phyloP scores from a whole-genome alignment of 2,888 invertebrate genomes.

The Lapara coniferarum region DNA sequence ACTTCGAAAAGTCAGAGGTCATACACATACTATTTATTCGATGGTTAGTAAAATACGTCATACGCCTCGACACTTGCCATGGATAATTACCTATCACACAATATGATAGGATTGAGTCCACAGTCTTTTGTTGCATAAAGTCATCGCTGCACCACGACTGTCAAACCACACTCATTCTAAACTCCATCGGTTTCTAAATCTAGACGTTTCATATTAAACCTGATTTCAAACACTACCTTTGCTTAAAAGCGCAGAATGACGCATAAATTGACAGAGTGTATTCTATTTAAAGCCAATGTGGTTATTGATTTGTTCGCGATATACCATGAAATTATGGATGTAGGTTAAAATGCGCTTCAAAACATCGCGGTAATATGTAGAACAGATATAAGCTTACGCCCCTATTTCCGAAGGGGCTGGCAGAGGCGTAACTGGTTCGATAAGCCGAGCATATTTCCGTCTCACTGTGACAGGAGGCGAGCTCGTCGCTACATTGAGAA shows the following conservation, averaged over 20 bases:
- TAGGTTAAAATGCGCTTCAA: slow-evolving; percentile 4
- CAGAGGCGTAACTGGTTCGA: not conserved
- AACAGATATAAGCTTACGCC: not conserved
- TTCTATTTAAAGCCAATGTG: slow-evolving; percentile 18
- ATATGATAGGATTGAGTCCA: too few relatives aligned
- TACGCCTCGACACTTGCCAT: too few relatives aligned
- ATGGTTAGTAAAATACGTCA: too few relatives aligned
- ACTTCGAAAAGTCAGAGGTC: too few relatives aligned
- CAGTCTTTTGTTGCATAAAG: too few relatives aligned
- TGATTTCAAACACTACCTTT: not conserved
- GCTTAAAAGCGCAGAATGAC: not conserved
- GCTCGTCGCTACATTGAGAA: too few relatives aligned
- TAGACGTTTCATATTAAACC: not conserved
- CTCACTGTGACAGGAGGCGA: not conserved
- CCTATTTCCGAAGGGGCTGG: not conserved
- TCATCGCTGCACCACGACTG: too few relatives aligned
- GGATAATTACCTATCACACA: too few relatives aligned
- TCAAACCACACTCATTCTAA: too few relatives aligned
- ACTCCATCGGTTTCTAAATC: not conserved
- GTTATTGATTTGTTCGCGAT: slow-evolving; percentile 19
- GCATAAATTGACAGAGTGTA: not conserved
- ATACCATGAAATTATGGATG: slow-evolving; percentile 9
- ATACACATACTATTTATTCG: too few relatives aligned
- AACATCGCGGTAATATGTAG: not conserved
- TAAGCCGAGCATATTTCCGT: not conserved